A percentile compares a stretch with the other conserved stretches of the same genome.
phyloP scores from a whole-genome alignment of 2,888 invertebrate species.

The Monopis laevigella region DNA sequence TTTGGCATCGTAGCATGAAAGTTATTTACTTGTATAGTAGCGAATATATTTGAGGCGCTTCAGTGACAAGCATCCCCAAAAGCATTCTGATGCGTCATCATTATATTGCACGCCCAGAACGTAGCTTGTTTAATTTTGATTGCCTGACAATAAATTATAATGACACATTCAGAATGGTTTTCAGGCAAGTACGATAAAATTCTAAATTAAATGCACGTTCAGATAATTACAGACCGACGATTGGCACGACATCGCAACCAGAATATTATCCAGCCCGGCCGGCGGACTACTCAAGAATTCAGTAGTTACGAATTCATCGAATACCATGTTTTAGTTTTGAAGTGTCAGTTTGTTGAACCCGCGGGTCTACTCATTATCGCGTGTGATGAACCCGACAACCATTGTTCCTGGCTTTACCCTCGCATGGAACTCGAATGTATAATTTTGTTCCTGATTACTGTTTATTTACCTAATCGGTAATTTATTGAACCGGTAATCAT shows the following conservation, averaged over 20 bases:
- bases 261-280: no score
- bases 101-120: no score
- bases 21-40: no score
- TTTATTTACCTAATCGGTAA: no score
- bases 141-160: no score
- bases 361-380: slow-evolving; percentile 59
- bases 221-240: not conserved
- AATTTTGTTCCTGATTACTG: slow-evolving; percentile 14
- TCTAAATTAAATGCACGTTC: not conserved
- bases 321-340: slow-evolving; percentile 43
- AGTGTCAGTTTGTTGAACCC: slow-evolving; percentile 60
- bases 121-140: no score
- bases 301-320: slow-evolving; percentile 36
- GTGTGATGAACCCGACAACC: slow-evolving; percentile 54
- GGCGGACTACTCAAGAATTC: slow-evolving; percentile 28
- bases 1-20: no score
- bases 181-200: not conserved
- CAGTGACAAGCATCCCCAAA: no score
- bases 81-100: no score
- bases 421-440: slow-evolving; percentile 13
- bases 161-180: not conserved
- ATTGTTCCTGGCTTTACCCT: slow-evolving; percentile 38
- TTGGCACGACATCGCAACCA: no score
- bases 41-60: no score
- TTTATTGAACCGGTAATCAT: no score